Evolutionary conservation across 1,140 invertebrate species (phyloP).

Genomic region (Drosophila arizonae): DNA sequence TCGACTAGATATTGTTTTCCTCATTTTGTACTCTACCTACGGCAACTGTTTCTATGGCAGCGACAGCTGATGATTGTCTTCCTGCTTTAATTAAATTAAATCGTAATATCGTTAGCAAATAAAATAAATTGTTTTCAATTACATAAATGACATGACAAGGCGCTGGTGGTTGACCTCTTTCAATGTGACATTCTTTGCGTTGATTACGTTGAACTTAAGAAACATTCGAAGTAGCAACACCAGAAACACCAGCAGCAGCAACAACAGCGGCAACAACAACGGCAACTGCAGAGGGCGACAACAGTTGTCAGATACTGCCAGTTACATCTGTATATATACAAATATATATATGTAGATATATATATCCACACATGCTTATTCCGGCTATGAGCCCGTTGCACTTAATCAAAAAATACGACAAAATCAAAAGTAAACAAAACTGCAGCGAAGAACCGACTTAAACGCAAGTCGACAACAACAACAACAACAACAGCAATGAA

Average conservation of each 20-base stretch:
- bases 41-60: constrained; percentile 19
- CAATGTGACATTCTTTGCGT: constrained; percentile 76
- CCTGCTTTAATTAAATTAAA: constrained; percentile 73
- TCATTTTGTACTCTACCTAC: too few species aligned
- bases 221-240: background rate
- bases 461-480: constrained; percentile 42
- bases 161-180: constrained; percentile 80
- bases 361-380: constrained; percentile 17
- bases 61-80: constrained; percentile 28
- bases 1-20: background rate
- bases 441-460: constrained; percentile 69
- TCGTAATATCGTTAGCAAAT: constrained; percentile 80
- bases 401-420: constrained; percentile 79
- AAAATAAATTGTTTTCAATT: constrained; percentile 79
- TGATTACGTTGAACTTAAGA: constrained; percentile 54
- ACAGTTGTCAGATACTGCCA: constrained; percentile 65
- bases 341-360: background rate
- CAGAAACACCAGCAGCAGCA: constrained; percentile 41
- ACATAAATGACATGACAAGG: constrained; percentile 71
- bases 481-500: constrained; percentile 23
- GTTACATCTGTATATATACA: constrained; percentile 26
- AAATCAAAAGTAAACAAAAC: constrained; percentile 80
- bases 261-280: constrained; percentile 44
- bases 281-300: constrained; percentile 49
- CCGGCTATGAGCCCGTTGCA: constrained; percentile 60